These are phyloP conservation scores for Pemphigus obesinymphae DNA, from an alignment of 1,140 invertebrate genomes.

Conservation along the genomic window DNA sequence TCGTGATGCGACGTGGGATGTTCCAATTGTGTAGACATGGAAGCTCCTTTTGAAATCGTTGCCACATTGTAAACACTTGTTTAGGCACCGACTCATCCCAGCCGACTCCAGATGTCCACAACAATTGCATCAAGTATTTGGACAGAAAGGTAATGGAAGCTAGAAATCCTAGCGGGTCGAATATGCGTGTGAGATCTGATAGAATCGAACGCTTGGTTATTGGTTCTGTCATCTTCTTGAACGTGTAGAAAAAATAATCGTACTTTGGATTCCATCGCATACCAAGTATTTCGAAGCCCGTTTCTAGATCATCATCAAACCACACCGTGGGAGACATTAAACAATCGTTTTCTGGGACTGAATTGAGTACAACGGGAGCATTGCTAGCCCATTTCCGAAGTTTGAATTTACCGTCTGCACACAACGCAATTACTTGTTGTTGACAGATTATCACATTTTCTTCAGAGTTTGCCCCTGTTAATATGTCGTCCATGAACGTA, in stretches of 20 bases:
- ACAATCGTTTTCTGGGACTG: constrained; percentile 46
- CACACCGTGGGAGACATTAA: constrained; percentile 29
- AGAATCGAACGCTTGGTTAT: too few relatives aligned
- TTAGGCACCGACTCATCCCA: constrained; percentile 47
- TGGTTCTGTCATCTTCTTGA: too few relatives aligned
- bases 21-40: too few relatives aligned
- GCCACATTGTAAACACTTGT: constrained; percentile 42
- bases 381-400: constrained; percentile 18
- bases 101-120: constrained; percentile 47
- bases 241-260: too few relatives aligned
- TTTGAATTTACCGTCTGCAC: too few relatives aligned
- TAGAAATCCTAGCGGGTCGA: constrained; percentile 51
- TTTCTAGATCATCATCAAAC: background rate
- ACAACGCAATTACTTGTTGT: background rate
- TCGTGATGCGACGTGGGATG: too few relatives aligned
- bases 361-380: background rate
- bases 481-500: constrained; percentile 21
- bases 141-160: constrained; percentile 47
- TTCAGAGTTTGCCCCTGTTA: background rate
- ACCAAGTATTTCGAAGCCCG: too few relatives aligned
- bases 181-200: constrained; percentile 49
- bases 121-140: constrained; percentile 51
- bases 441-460: background rate
- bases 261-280: too few relatives aligned
- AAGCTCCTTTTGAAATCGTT: too few relatives aligned